Evolutionary conservation across 2,888 invertebrate species (phyloP).

Genomic region (Hypena proboscidalis): DNA sequence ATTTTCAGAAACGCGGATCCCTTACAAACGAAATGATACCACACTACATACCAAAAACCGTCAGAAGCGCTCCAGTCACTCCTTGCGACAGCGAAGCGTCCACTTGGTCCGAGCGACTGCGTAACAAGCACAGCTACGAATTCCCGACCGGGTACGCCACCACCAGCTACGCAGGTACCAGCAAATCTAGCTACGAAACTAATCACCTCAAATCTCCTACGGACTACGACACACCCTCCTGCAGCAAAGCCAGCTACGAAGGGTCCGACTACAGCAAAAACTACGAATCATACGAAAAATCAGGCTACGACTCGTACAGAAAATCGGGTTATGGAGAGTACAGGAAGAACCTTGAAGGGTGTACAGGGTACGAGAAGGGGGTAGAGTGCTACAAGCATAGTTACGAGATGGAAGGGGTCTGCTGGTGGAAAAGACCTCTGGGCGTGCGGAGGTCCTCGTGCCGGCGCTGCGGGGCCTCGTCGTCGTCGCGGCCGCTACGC

Average conservation of each 20-base stretch:
- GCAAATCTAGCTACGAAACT: constrained; percentile 35
- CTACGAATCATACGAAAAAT: constrained; percentile 35
- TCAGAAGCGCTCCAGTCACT: constrained; percentile 75
- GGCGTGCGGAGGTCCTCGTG: constrained; percentile 65
- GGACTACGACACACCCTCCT: constrained; percentile 26
- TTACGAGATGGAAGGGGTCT: constrained; percentile 61
- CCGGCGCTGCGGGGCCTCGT: constrained; percentile 68
- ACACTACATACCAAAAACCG: constrained; percentile 65
- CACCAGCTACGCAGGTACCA: constrained; percentile 49
- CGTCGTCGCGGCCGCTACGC: constrained; percentile 66
- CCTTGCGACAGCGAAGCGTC: constrained; percentile 77
- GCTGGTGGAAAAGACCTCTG: constrained; percentile 62
- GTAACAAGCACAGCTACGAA: constrained; percentile 56
- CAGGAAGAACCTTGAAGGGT: constrained; percentile 47
- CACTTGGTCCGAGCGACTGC: constrained; percentile 65
- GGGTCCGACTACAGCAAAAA: constrained; percentile 31
- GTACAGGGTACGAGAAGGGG: constrained; percentile 52
- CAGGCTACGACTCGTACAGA: constrained; percentile 38
- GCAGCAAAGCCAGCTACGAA: constrained; percentile 34
- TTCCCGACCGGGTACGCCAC: constrained; percentile 48
- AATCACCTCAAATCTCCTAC: constrained; percentile 36
- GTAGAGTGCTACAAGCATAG: constrained; percentile 48
- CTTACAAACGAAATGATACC: constrained; percentile 63
- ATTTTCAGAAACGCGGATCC: constrained; percentile 75
- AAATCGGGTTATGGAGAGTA: constrained; percentile 38